These are phyloP conservation scores for Petrocephalus schoutedeni DNA, from an alignment of 2,797 vertebrate species.

Conservation along the genomic window DNA sequence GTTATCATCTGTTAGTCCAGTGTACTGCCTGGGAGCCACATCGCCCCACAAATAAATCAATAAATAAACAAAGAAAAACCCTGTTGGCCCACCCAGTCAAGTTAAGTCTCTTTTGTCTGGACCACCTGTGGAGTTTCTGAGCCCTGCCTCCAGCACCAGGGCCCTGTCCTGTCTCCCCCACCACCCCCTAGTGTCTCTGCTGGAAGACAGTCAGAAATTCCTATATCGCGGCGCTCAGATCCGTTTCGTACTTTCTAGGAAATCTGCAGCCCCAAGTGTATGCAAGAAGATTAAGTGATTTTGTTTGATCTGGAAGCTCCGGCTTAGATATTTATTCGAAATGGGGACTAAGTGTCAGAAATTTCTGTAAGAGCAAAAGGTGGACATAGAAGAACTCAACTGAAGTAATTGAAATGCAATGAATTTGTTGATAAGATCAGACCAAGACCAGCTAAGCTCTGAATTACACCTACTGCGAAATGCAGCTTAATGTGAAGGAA, in stretches of 20 bases:
- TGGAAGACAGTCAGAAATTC: neutral
- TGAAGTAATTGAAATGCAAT: neutral
- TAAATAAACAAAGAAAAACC: neutral
- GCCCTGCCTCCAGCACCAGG: neutral
- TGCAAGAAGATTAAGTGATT: neutral
- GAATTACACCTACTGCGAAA: slow-evolving; percentile 38
- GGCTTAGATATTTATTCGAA: neutral
- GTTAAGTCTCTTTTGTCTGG: neutral
- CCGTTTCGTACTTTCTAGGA: neutral
- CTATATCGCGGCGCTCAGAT: no score
- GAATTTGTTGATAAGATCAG: slow-evolving; percentile 47
- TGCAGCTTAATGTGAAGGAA: neutral
- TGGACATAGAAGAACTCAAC: neutral
- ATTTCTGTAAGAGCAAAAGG: neutral
- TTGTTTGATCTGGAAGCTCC: neutral
- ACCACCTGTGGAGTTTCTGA: neutral
- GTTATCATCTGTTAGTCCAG: neutral
- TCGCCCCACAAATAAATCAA: no score
- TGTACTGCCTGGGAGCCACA: neutral
- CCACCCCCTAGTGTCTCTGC: neutral
- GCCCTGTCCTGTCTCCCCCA: neutral
- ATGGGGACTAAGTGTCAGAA: neutral
- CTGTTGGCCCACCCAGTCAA: neutral
- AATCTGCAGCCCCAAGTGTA: neutral
- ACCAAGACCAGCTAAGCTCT: slow-evolving; percentile 13